phyloP scores from a whole-genome alignment of 2,888 invertebrate genomes.

The Coelopa pilipes region DNA sequence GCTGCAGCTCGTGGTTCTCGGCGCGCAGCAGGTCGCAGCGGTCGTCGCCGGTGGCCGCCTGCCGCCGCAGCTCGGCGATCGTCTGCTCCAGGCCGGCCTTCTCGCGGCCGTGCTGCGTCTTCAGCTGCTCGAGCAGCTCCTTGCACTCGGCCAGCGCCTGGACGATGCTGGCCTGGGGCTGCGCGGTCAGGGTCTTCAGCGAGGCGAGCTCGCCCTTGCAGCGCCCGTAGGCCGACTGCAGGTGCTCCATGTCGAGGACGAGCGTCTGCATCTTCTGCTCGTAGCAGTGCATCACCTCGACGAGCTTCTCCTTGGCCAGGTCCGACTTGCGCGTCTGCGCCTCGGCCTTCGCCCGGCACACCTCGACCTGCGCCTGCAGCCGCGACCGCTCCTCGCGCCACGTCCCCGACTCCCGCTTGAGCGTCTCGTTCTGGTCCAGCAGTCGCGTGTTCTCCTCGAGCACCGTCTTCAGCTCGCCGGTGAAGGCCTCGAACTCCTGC shows the following conservation, averaged over 20 bases:
- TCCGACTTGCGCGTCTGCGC: constrained; percentile 73
- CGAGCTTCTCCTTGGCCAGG: constrained; percentile 77
- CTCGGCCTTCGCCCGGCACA: constrained; percentile 64
- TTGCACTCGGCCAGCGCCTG: constrained; percentile 80
- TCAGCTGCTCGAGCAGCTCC: constrained; percentile 79
- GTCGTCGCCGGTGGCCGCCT: constrained; percentile 26
- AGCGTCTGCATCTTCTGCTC: constrained; percentile 75
- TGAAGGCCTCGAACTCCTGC: constrained; percentile 76
- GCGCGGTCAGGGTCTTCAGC: constrained; percentile 50
- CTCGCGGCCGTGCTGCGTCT: constrained; percentile 77
- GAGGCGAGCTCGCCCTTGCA: constrained; percentile 62
- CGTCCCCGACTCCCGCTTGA: constrained; percentile 66
- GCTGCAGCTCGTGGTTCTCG: constrained; percentile 49
- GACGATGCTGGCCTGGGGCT: constrained; percentile 66
- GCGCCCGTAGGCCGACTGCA: constrained; percentile 63
- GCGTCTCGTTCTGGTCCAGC: constrained; percentile 69
- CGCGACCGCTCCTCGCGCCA: constrained; percentile 66
- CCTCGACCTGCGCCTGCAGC: constrained; percentile 62
- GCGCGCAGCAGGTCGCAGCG: constrained; percentile 38
- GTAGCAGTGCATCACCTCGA: constrained; percentile 79
- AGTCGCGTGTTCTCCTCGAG: constrained; percentile 77
- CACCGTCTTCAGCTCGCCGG: constrained; percentile 77
- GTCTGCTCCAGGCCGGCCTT: constrained; percentile 70
- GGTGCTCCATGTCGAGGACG: constrained; percentile 62
- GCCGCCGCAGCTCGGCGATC: constrained; percentile 46